Base-by-base conservation (phyloP, 2,113 vertebrate genomes). In the Myodes glareolus region DNA sequence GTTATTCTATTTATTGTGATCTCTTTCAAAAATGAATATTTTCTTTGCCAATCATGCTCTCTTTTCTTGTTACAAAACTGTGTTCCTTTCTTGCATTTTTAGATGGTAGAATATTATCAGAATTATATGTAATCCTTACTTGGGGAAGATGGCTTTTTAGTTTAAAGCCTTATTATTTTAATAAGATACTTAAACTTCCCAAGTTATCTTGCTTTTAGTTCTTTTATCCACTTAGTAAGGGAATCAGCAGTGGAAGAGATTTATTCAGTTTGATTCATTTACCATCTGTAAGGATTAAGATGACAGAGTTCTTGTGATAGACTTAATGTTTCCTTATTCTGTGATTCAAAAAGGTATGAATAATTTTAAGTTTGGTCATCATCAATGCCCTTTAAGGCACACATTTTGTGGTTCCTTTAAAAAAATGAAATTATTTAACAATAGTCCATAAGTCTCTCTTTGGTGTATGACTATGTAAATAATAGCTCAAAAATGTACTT, bases 251-350 rank as follows among this genome's bases (percentile, higher is more conserved):
- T 70, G n/a, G 65, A 50, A 8, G 8, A 88, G 36, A 73, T 95
- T 85, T 91, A 80, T 73, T 93, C 45, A 86, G 21, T 94, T 58
- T 76, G 86, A 96, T 61, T 92, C 91, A 92, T 94, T 92, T 95
- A 92, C 82, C 81, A 94, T 91, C 78, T 89, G 21, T 89, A 52
- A 86, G 23, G 87, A 96, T 94, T 93, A 97, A 93, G 8, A 89
- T 91, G 42, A 95, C 42, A 91, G 68, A 88, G n/a, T 84, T 73
- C 45, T 92, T 91, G 61, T 92, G 52, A 91, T 89, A 55, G 29
- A 84, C 89, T 95, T 98, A 91, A 65, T 88, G 75, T 70, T 12
- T 68, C 5, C 31, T 88, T 92, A 90, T 92, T 96, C 14, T 14
- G 72, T 89, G 33, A 6, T 7, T 31, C 72, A 78, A n/a, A 78